Evolutionary conservation across 2,888 invertebrate species (phyloP), one percentile per base, ranked within the genome.

Genomic region (Branchellion lobata): DNA sequence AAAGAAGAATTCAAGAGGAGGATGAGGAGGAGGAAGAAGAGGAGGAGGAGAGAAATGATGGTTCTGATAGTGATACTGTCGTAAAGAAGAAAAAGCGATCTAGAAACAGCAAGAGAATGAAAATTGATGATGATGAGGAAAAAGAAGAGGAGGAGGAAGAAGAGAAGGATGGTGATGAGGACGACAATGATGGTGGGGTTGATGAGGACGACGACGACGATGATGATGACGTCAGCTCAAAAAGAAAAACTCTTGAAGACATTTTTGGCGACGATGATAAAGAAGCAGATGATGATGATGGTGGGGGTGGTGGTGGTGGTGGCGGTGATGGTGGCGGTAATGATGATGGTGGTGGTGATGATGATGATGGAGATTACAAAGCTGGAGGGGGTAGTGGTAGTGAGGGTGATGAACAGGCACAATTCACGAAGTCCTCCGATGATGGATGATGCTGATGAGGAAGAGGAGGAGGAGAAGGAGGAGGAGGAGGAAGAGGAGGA

Each of bases 261-360:
- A n/a, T n/a, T n/a, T n/a, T n/a, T n/a, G n/a, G n/a, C 21, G 73
- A 73, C 47, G 47, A 73, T 73, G 73, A 73, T n/a, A 40, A 73
- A 5, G 73, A 40, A 24, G 27, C 18, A 21, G 3, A 40, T 24
- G 24, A 14, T 73, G 40, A 73, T 21, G 27, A 34, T 73, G 40
- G 24, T 47, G 34, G n/a, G 8, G 71, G 29, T 33, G 34, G 31
- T 8, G 71, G 31, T 33, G 34, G 31, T 71, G 71, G 31, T 31
- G 34, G 31, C 5, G 14, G 8, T 40, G 14, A 14, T 14, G 5
- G 8, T 40, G 14, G 14, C 8, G 14, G 14, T 5, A 40, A 40
- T 8, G 14, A 40, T 14, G 29, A 21, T 40, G 65, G n/a, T 21
- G 21, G 5, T 5, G 3, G 3, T 65, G 65, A 21, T 65, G 65